Conservation (phyloP, 1,140 invertebrate genomes). For the Drosophila mojavensis region DNA sequence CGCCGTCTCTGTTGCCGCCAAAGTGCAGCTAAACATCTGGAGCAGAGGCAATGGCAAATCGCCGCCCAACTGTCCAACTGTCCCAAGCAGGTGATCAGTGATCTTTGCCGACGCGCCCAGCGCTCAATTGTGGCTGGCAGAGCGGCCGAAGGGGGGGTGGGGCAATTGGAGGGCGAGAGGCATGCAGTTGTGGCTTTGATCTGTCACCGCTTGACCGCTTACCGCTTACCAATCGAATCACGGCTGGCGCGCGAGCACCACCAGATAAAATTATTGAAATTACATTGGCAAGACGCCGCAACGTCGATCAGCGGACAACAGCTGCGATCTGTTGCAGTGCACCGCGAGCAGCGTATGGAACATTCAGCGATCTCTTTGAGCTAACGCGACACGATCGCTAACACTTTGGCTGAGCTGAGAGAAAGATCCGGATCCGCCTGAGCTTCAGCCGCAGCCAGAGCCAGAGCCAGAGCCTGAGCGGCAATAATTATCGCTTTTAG, state of each 20-base stretch:
- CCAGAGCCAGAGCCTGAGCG: constrained; percentile 23
- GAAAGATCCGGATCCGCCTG: constrained; percentile 32
- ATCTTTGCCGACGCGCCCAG: constrained; percentile 71
- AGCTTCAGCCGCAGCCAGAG: constrained; percentile 11
- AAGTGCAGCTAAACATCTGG: constrained; percentile 81
- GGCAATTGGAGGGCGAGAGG: constrained; percentile 40
- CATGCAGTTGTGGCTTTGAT: constrained; percentile 59
- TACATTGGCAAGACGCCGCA: constrained; percentile 81
- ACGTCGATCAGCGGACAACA: constrained; percentile 50
- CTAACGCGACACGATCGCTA: constrained; percentile 67
- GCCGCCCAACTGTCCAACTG: constrained; percentile 45
- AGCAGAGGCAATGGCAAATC: constrained; percentile 46
- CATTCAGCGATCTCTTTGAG: constrained; percentile 37
- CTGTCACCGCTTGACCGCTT: constrained; percentile 69
- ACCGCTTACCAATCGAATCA: constrained; percentile 73
- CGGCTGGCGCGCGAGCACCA: constrained; percentile 66
- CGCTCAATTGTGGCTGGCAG: constrained; percentile 32
- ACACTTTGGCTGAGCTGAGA: constrained; percentile 53
- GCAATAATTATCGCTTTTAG: constrained; percentile 83
- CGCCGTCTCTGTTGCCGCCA: constrained; percentile 53
- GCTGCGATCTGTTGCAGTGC: constrained; percentile 9
- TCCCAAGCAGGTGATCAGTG: constrained; percentile 68
- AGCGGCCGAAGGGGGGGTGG: neutral
- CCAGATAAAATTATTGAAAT: constrained; percentile 83
- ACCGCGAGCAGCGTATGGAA: neutral